phyloP scores from a whole-genome alignment of 1,140 invertebrate genomes.

The Zophobas morio region DNA sequence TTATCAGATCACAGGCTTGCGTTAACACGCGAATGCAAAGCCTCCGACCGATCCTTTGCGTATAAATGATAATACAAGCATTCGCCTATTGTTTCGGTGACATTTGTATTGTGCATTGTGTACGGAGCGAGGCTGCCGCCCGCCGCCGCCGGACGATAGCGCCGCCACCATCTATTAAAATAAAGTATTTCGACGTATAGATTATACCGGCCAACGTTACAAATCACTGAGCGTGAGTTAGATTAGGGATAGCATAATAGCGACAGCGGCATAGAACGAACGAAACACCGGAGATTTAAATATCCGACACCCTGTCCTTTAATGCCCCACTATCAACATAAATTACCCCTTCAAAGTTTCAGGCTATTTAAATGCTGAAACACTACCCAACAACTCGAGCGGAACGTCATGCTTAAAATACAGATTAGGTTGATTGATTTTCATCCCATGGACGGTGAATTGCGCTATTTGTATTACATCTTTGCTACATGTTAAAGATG shows the following conservation, averaged over 20 bases:
- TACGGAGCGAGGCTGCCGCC: constrained; percentile 9
- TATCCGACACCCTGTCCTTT: constrained; percentile 35
- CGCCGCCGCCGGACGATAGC: neutral
- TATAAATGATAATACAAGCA: constrained; percentile 34
- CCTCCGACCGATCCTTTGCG: constrained; percentile 25
- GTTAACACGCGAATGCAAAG: constrained; percentile 39
- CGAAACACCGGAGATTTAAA: constrained; percentile 42
- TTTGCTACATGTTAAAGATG: too few species aligned
- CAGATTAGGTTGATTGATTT: constrained; percentile 42
- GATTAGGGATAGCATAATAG: constrained; percentile 33
- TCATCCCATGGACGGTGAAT: constrained; percentile 19
- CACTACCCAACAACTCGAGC: constrained; percentile 10
- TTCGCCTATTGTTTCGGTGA: constrained; percentile 40
- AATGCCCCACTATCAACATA: constrained; percentile 41
- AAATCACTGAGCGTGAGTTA: constrained; percentile 41
- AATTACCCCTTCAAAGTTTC: constrained; percentile 38
- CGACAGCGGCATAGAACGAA: neutral
- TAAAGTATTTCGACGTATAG: constrained; percentile 34
- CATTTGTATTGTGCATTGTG: constrained; percentile 40
- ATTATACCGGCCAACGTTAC: constrained; percentile 34
- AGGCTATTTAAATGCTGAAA: constrained; percentile 35
- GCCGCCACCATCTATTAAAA: constrained; percentile 29
- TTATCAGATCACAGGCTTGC: constrained; percentile 30
- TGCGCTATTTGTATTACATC: constrained; percentile 4
- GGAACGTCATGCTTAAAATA: constrained; percentile 41